phyloP scores from a whole-genome alignment of 1,140 invertebrate genomes.

The Papilio aristodemus region DNA sequence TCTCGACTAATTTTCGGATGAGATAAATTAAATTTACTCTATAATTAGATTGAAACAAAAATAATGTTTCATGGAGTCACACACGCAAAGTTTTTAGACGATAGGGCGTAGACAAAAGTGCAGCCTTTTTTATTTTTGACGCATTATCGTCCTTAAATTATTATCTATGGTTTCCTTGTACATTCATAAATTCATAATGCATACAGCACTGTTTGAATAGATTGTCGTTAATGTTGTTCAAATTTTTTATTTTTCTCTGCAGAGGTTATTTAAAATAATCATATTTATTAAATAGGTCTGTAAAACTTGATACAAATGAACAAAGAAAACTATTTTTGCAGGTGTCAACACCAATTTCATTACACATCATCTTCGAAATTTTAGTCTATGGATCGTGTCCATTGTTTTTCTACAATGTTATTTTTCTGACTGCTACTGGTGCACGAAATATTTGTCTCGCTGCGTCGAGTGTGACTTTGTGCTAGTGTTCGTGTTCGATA shows the following conservation, averaged over 20 bases:
- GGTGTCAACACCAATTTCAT: constrained; percentile 56
- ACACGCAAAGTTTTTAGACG: constrained; percentile 71
- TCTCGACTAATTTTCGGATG: constrained; percentile 60
- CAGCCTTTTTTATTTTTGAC: constrained; percentile 65
- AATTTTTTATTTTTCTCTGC: background rate
- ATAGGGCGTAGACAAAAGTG: constrained; percentile 67
- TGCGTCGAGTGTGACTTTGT: constrained; percentile 74
- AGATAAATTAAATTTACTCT: constrained; percentile 65
- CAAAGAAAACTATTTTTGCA: constrained; percentile 33
- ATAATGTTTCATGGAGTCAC: constrained; percentile 72
- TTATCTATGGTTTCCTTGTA: constrained; percentile 27
- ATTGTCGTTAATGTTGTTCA: background rate
- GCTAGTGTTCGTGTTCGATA: constrained; percentile 78
- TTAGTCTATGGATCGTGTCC: constrained; percentile 76
- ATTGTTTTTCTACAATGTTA: constrained; percentile 82
- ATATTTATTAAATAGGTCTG: background rate
- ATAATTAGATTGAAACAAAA: constrained; percentile 75
- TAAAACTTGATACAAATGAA: constrained; percentile 6
- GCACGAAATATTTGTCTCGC: constrained; percentile 73
- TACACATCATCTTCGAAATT: constrained; percentile 79
- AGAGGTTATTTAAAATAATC: background rate
- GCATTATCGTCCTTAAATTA: constrained; percentile 57
- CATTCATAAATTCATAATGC: too few species aligned
- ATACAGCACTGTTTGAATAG: background rate
- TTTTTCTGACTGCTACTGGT: constrained; percentile 79